phyloP scores from a whole-genome alignment of 2,888 invertebrate species.

The Didymodactylos carnosus region DNA sequence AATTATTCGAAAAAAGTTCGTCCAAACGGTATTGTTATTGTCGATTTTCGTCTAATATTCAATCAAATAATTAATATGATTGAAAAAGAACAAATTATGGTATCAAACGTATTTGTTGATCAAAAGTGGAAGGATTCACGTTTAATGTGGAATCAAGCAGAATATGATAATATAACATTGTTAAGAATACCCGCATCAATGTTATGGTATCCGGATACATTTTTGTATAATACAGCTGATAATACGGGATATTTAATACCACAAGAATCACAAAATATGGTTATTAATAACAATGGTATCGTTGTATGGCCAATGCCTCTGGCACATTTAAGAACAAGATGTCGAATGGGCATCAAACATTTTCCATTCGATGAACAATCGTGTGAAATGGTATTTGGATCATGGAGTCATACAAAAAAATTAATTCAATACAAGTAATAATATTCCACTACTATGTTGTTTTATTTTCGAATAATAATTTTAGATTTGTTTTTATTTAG shows the following conservation, averaged over 20 bases:
- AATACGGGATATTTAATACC: slow-evolving; percentile 12
- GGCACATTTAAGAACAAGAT: slow-evolving; percentile 9
- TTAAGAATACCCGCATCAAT: neutral
- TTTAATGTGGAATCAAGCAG: neutral
- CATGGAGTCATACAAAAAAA: slow-evolving; percentile 7
- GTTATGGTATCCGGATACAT: slow-evolving; percentile 9
- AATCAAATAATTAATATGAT: slow-evolving; percentile 13
- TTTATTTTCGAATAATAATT: no score
- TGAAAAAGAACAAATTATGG: slow-evolving; percentile 15
- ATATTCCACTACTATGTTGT: no score
- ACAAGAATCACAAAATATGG: neutral
- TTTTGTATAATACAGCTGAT: slow-evolving; percentile 14
- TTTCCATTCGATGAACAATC: slow-evolving; percentile 8
- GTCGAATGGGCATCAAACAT: slow-evolving; percentile 9
- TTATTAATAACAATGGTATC: neutral
- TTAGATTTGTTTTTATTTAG: no score
- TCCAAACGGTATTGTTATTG: neutral
- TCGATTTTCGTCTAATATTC: neutral
- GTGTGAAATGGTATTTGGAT: slow-evolving; percentile 8
- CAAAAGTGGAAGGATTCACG: slow-evolving; percentile 10
- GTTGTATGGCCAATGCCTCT: slow-evolving; percentile 13
- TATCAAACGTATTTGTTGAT: slow-evolving; percentile 12
- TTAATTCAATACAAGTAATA: slow-evolving; percentile 14
- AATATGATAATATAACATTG: slow-evolving; percentile 5
- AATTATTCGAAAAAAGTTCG: neutral